These are phyloP conservation scores for Acromyrmex charruanus DNA, from an alignment of 1,140 invertebrate species.

Conservation along the genomic window DNA sequence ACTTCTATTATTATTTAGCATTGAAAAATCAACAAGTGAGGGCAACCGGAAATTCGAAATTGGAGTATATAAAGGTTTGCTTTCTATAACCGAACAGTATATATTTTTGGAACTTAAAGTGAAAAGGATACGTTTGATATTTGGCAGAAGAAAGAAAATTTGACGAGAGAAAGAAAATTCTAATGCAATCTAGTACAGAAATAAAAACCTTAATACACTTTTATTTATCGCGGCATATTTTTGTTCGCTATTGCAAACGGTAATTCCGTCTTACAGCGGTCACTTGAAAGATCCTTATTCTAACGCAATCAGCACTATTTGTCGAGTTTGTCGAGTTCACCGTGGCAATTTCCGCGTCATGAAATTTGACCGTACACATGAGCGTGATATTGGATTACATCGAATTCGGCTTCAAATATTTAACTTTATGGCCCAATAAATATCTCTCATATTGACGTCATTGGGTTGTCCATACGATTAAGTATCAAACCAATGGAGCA, in stretches of 20 bases:
- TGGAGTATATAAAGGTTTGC: not conserved
- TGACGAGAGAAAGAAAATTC: too few species aligned
- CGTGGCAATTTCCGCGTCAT: constrained; percentile 16
- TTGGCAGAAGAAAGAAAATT: too few species aligned
- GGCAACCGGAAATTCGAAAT: not conserved
- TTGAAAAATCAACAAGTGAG: not conserved
- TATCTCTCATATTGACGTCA: constrained; percentile 59
- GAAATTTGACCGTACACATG: constrained; percentile 22
- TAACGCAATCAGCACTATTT: constrained; percentile 33
- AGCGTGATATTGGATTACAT: constrained; percentile 50
- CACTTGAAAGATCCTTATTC: not conserved
- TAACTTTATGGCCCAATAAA: constrained; percentile 64
- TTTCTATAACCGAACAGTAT: not conserved
- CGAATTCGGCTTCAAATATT: constrained; percentile 27
- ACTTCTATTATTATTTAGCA: not conserved
- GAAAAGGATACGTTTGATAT: too few species aligned
- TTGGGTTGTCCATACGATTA: constrained; percentile 57
- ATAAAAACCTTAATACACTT: not conserved
- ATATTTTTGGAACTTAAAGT: not conserved
- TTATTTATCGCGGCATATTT: not conserved
- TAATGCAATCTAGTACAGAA: too few species aligned
- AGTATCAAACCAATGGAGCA: constrained; percentile 37
- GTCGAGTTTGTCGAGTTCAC: not conserved
- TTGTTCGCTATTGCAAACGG: not conserved
- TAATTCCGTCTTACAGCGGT: constrained; percentile 4